Evolutionary conservation across 2,888 invertebrate genomes (phyloP).

Genomic region (Alloplasta piceator): DNA sequence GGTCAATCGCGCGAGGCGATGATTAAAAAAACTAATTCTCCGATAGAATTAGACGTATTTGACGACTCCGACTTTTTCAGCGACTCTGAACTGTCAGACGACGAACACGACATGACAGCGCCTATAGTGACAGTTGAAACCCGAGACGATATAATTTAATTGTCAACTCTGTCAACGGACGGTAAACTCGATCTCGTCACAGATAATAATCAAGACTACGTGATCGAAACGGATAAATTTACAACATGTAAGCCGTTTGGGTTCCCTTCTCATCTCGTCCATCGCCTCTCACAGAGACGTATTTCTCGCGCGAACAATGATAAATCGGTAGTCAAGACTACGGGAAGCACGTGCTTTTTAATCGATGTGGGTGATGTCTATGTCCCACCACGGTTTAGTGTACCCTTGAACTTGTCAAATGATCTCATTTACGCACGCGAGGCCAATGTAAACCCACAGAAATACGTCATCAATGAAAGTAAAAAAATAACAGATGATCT

Average conservation of each 20-base stretch:
- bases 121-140: background rate
- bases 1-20: too few species aligned
- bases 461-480: background rate
- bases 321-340: conserved; percentile 18
- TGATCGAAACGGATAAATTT: too few species aligned
- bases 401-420: conserved; percentile 34
- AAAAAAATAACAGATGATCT: background rate
- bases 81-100: background rate
- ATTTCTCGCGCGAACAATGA: background rate
- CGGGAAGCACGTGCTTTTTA: conserved; percentile 40
- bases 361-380: conserved; percentile 49
- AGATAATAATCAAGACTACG: too few species aligned
- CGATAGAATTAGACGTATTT: background rate
- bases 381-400: conserved; percentile 58
- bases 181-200: too few species aligned
- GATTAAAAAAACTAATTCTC: too few species aligned
- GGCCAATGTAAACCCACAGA: conserved; percentile 13
- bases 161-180: too few species aligned
- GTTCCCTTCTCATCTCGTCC: too few species aligned
- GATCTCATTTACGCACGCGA: conserved; percentile 55
- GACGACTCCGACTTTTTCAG: conserved; percentile 19
- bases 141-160: too few species aligned
- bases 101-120: background rate
- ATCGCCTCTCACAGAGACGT: too few species aligned
- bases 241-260: too few species aligned